These are phyloP conservation scores for Drosophila merina DNA, from an alignment of 2,888 invertebrate species.

Conservation along the genomic window DNA sequence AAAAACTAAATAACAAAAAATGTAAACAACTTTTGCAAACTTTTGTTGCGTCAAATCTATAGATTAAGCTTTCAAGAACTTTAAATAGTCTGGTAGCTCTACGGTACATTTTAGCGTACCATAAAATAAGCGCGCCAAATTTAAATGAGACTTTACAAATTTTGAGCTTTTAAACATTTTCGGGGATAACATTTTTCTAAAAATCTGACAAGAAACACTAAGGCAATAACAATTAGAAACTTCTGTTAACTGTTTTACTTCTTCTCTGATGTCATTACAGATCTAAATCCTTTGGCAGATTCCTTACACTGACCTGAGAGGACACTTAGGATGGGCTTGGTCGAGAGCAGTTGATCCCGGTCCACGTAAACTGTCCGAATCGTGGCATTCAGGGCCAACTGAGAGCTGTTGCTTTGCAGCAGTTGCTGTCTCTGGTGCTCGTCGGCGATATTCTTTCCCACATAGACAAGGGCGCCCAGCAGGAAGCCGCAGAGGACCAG, in stretches of 20 bases:
- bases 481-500: conserved; percentile 81
- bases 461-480: conserved; percentile 81
- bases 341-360: conserved; percentile 70
- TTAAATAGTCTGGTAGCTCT: neutral
- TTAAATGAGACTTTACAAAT: conserved; percentile 7
- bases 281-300: neutral
- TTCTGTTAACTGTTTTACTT: neutral
- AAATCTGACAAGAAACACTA: conserved; percentile 1
- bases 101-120: conserved; percentile 10
- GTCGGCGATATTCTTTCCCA: conserved; percentile 81
- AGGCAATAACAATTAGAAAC: neutral
- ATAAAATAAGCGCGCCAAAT: conserved; percentile 12
- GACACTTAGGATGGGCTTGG: conserved; percentile 68
- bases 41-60: neutral
- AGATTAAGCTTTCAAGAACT: neutral
- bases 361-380: conserved; percentile 66
- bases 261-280: neutral
- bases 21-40: too few species aligned
- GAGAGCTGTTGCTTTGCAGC: conserved; percentile 37
- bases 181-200: neutral
- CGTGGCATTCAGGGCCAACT: conserved; percentile 43
- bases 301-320: conserved; percentile 59
- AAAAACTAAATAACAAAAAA: too few species aligned
- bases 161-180: conserved; percentile 4
- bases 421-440: conserved; percentile 63